Percentiles rank a stretch among this genome's conserved stretches.
Conservation (phyloP, 1,140 invertebrate species). For the Dendrolimus kikuchii region DNA sequence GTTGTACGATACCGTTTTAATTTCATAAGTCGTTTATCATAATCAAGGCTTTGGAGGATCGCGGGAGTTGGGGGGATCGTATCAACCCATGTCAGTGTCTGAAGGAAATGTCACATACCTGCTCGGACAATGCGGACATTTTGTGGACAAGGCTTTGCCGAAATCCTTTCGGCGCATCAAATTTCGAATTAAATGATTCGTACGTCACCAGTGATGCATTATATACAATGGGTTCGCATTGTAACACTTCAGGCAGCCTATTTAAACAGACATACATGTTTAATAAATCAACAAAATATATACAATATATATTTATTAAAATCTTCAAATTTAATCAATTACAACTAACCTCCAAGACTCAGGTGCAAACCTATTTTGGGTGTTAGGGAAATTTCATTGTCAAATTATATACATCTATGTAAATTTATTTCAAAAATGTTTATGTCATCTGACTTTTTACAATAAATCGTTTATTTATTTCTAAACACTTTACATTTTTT, state of each 20-base stretch:
- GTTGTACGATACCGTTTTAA: constrained; percentile 67
- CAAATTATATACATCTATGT: too few relatives aligned
- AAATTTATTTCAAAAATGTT: too few relatives aligned
- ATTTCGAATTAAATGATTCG: constrained; percentile 17
- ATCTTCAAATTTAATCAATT: too few relatives aligned
- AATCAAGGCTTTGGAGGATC: constrained; percentile 40
- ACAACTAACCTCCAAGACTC: too few relatives aligned
- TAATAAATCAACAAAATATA: background rate
- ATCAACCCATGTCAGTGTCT: constrained; percentile 67
- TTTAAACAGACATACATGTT: background rate
- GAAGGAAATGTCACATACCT: constrained; percentile 57
- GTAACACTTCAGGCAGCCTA: background rate
- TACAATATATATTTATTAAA: too few relatives aligned
- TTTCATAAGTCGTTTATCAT: constrained; percentile 72
- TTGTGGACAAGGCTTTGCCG: constrained; percentile 33
- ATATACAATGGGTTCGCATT: background rate
- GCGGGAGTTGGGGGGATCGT: constrained; percentile 26
- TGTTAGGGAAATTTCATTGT: too few relatives aligned
- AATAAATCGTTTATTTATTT: too few relatives aligned
- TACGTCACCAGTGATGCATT: background rate
- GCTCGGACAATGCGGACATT: constrained; percentile 48
- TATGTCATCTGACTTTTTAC: too few relatives aligned
- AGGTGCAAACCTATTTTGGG: too few relatives aligned
- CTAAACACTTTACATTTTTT: too few relatives aligned
- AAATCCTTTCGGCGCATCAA: constrained; percentile 9